These are phyloP conservation scores for Morpho achilles DNA, from an alignment of 2,888 invertebrate species.

Conservation along the genomic window DNA sequence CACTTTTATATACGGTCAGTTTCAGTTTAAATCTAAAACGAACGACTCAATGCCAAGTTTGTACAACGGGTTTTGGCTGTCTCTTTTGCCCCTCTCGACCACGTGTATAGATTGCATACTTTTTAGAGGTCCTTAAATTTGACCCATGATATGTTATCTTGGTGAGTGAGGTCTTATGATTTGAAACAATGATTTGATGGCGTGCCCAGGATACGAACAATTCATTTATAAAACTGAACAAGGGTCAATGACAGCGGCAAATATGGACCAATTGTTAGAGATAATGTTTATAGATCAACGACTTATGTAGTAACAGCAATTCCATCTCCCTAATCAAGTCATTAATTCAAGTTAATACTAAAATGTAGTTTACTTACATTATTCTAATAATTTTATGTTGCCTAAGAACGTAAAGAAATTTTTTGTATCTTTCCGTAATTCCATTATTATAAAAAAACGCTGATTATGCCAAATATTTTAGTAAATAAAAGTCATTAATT, in stretches of 20 bases:
- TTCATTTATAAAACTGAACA: constrained; percentile 38
- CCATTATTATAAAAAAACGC: too few species aligned
- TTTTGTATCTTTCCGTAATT: too few species aligned
- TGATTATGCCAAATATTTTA: too few species aligned
- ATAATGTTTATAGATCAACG: constrained; percentile 5
- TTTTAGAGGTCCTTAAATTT: constrained; percentile 33
- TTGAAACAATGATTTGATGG: constrained; percentile 32
- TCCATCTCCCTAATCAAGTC: too few species aligned
- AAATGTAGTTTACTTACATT: too few species aligned
- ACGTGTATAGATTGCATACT: constrained; percentile 51
- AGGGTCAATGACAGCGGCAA: constrained; percentile 52
- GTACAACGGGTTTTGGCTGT: constrained; percentile 62
- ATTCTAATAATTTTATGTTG: too few species aligned
- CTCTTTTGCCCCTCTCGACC: constrained; percentile 50
- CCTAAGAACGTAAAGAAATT: too few species aligned
- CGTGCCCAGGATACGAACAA: constrained; percentile 58
- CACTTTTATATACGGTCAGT: constrained; percentile 30
- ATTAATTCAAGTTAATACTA: too few species aligned
- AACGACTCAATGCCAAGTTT: constrained; percentile 71
- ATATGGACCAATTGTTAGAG: constrained; percentile 6
- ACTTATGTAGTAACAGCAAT: too few species aligned
- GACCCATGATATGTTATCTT: constrained; percentile 30
- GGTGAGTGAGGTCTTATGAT: constrained; percentile 24
- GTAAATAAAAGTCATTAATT: too few species aligned
- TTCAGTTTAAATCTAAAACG: constrained; percentile 21